A percentile compares a stretch with the other conserved stretches of the same genome.
phyloP scores from a whole-genome alignment of 2,113 vertebrate genomes.

The Pangasianodon hypophthalmus region DNA sequence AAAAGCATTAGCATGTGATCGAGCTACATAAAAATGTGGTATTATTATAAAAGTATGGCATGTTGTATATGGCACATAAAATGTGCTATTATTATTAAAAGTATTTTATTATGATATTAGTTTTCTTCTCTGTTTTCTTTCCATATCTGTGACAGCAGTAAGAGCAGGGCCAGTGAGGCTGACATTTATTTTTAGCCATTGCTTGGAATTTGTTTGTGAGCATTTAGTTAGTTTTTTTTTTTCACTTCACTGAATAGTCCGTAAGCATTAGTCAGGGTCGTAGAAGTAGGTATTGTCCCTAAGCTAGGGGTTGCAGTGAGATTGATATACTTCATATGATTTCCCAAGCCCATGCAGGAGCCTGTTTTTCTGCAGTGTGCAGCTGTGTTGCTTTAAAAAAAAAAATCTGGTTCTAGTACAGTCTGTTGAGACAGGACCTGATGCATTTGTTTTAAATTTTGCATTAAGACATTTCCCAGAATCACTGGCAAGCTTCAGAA shows the following conservation, averaged over 20 bases:
- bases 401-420: neutral
- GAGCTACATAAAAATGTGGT: too few species aligned
- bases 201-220: neutral
- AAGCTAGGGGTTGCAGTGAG: neutral
- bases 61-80: too few species aligned
- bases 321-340: neutral
- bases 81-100: too few species aligned
- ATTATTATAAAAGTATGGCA: too few species aligned
- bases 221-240: neutral
- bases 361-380: neutral
- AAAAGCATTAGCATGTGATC: too few species aligned
- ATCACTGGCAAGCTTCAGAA: neutral
- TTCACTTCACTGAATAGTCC: neutral
- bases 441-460: neutral
- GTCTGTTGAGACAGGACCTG: neutral
- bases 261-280: neutral
- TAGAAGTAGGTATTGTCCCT: neutral
- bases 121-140: too few species aligned
- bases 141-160: neutral
- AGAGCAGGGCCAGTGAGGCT: too few species aligned
- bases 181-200: neutral
- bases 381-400: too few species aligned
- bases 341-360: neutral
- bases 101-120: too few species aligned
- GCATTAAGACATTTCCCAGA: neutral